Conservation (phyloP, 2,113 vertebrate genomes). For the Toxotes jaculatrix region DNA sequence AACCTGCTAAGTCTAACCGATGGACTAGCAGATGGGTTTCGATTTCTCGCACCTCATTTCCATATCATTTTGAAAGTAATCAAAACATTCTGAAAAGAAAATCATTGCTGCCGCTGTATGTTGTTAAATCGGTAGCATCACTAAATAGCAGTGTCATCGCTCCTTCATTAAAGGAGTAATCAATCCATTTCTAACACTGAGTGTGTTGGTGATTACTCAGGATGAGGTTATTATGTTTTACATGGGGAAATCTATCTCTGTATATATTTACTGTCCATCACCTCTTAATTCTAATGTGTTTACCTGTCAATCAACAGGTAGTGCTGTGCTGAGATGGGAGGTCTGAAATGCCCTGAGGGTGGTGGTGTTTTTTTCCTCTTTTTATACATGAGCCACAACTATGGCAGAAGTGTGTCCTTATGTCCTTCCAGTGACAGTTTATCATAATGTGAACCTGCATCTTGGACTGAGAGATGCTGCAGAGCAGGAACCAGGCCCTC, state of each 20-base stretch:
- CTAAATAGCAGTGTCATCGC: constrained; percentile 46
- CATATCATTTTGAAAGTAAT: constrained; percentile 61
- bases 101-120: background rate
- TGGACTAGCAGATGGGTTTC: constrained; percentile 48
- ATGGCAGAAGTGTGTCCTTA: constrained; percentile 5
- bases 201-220: constrained; percentile 80
- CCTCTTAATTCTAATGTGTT: constrained; percentile 87
- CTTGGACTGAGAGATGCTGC: background rate
- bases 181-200: constrained; percentile 67
- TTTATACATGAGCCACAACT: background rate
- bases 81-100: constrained; percentile 52
- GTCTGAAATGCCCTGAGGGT: rapidly evolving
- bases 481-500: constrained; percentile 4
- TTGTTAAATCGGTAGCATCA: constrained; percentile 61
- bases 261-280: constrained; percentile 88
- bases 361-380: background rate
- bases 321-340: constrained; percentile 41
- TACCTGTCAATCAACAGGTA: constrained; percentile 82
- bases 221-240: constrained; percentile 84
- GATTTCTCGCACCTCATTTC: constrained; percentile 49
- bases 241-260: constrained; percentile 83
- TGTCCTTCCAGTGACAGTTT: constrained; percentile 10
- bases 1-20: constrained; percentile 21
- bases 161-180: constrained; percentile 67
- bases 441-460: constrained; percentile 17